Base-by-base conservation (phyloP, 2,797 vertebrate genomes). In the Mastacembelus armatus region DNA sequence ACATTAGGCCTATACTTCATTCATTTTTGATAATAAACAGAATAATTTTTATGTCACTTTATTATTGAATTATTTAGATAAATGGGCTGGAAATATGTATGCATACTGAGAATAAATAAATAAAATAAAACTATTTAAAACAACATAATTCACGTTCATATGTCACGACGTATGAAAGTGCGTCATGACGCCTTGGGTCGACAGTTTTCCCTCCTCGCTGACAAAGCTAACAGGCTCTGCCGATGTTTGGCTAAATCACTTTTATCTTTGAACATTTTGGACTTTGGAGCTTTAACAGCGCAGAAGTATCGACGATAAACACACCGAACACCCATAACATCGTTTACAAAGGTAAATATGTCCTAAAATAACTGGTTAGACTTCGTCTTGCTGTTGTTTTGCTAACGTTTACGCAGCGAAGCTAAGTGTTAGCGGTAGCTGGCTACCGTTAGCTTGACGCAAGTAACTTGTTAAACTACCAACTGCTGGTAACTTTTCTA, bases 151-250 rank as follows among this genome's bases (percentile, higher is more conserved):
- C n/a, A n/a, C n/a, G n/a, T n/a, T n/a, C n/a, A n/a, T n/a, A 2
- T 32, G 58, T 54, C 47, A 16, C 79, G 33, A 71, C 82, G 66
- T 35, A 45, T 71, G 67, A 52, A 69, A 40, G 44, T 63, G 54
- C 78, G 78, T 74, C 0, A 0, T 29, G 54, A 86, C 81, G 75
- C 15, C 0, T 2, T n/a, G 12, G 47, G 0, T 16, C 35, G 44
- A 32, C 69, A 56, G 51, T 81, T 87, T 92, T 89, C 88, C 89
- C 87, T 89, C 88, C 85, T 88, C 81, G 81, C n/a, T 70, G 76
- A 70, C n/a, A 3, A 68, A 82, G 80, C 71, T 85, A 71, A 2
- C 39, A 15, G 67, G 56, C 45, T 49, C 42, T 11, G 55, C 52
- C 16, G 57, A 73, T 55, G 75, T 75, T 62, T 19, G 60, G 58